These are phyloP conservation scores for Microtus pennsylvanicus DNA, from an alignment of 2,113 vertebrate genomes.

Conservation along the genomic window DNA sequence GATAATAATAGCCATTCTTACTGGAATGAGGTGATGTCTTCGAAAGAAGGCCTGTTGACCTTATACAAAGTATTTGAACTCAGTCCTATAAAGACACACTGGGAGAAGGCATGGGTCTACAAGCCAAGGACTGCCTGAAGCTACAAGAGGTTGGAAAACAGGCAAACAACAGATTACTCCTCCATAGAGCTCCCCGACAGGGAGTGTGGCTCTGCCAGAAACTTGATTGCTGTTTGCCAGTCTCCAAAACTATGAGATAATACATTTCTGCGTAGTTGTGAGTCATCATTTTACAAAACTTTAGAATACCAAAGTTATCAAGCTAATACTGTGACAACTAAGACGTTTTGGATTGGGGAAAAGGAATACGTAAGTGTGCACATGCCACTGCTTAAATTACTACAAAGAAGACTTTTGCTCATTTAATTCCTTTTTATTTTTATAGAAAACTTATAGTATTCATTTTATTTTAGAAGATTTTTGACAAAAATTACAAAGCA, in stretches of 20 bases:
- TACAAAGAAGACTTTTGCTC: conserved; percentile 6
- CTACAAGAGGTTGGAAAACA: neutral
- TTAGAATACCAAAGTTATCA: neutral
- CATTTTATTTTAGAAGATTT: neutral
- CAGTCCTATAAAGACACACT: neutral
- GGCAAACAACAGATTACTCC: neutral
- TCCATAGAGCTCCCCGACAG: neutral
- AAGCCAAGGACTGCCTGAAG: neutral
- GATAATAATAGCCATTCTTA: neutral
- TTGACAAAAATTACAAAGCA: neutral
- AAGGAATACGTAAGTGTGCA: neutral
- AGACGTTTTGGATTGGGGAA: neutral
- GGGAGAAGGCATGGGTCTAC: neutral
- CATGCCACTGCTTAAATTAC: neutral
- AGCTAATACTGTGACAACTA: neutral
- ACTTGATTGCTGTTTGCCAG: neutral
- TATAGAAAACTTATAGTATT: neutral
- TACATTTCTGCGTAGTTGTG: neutral
- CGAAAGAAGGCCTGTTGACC: neutral
- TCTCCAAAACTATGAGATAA: neutral
- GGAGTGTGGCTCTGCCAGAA: neutral
- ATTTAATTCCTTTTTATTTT: neutral
- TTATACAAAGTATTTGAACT: neutral
- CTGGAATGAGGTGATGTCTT: neutral
- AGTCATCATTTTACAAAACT: neutral